Evolutionary conservation across 2,797 vertebrate genomes (phyloP).

Genomic region (Emys orbicularis): DNA sequence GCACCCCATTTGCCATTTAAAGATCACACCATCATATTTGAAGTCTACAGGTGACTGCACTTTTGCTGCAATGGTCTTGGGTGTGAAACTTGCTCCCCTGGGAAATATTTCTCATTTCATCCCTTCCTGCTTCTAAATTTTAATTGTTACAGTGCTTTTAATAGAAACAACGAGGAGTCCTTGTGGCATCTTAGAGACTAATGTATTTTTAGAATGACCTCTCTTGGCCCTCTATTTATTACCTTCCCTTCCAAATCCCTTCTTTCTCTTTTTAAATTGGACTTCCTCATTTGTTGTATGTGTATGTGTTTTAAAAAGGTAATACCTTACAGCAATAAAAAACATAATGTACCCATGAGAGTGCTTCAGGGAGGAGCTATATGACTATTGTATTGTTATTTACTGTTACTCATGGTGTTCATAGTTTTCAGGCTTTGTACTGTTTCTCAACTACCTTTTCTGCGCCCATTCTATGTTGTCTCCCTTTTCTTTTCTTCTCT

Average conservation of each 20-base stretch:
- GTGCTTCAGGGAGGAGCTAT: background rate
- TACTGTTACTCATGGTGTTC: background rate
- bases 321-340: background rate
- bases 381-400: background rate
- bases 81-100: background rate
- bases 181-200: too few species aligned
- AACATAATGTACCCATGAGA: background rate
- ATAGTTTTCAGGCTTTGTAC: background rate
- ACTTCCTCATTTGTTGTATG: background rate
- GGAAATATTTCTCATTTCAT: background rate
- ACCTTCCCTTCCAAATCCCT: background rate
- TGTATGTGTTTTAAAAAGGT: conserved; percentile 15
- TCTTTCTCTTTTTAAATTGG: background rate
- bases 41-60: background rate
- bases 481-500: background rate
- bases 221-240: background rate
- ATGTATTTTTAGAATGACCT: background rate
- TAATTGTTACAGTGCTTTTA: background rate
- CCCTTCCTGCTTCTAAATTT: background rate
- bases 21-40: background rate
- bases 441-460: background rate
- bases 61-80: conserved; percentile 2
- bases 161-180: too few species aligned
- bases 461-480: background rate
- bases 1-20: background rate